phyloP scores from a whole-genome alignment of 2,888 invertebrate species.

The Biston betularia region DNA sequence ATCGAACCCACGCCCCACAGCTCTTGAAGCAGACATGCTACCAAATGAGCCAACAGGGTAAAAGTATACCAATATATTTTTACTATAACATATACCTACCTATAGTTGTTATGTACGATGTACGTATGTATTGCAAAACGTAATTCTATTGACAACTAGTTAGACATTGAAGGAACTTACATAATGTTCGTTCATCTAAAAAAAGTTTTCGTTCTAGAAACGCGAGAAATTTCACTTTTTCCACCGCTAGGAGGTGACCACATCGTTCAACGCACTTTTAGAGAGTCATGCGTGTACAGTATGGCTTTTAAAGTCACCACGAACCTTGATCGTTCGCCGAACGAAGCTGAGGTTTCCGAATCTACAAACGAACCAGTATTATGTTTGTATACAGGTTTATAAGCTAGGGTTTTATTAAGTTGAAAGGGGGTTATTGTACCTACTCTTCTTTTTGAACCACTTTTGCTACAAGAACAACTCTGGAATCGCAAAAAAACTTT shows the following conservation, averaged over 20 bases:
- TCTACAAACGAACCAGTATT: too few relatives aligned
- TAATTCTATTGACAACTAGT: conserved; percentile 22
- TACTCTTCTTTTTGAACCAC: too few relatives aligned
- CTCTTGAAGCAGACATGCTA: too few relatives aligned
- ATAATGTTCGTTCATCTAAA: conserved; percentile 40
- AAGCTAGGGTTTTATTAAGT: too few relatives aligned
- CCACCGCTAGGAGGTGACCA: conserved; percentile 29
- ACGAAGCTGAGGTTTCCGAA: background rate
- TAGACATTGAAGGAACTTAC: conserved; percentile 29
- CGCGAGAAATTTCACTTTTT: conserved; percentile 49
- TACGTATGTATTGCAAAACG: conserved; percentile 20
- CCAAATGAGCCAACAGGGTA: too few relatives aligned
- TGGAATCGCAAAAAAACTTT: too few relatives aligned
- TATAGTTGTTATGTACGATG: background rate
- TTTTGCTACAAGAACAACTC: too few relatives aligned
- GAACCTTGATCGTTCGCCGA: conserved; percentile 4
- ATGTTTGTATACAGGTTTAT: too few relatives aligned
- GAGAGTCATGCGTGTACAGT: conserved; percentile 19
- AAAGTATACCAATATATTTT: too few relatives aligned
- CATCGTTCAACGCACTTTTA: conserved; percentile 31
- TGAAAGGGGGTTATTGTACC: too few relatives aligned
- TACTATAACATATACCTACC: too few relatives aligned
- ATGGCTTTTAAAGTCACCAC: conserved; percentile 1
- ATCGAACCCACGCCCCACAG: too few relatives aligned
- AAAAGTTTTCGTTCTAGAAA: conserved; percentile 42